Conservation (phyloP, 2,113 vertebrate genomes). For the Rhombomys opimus region DNA sequence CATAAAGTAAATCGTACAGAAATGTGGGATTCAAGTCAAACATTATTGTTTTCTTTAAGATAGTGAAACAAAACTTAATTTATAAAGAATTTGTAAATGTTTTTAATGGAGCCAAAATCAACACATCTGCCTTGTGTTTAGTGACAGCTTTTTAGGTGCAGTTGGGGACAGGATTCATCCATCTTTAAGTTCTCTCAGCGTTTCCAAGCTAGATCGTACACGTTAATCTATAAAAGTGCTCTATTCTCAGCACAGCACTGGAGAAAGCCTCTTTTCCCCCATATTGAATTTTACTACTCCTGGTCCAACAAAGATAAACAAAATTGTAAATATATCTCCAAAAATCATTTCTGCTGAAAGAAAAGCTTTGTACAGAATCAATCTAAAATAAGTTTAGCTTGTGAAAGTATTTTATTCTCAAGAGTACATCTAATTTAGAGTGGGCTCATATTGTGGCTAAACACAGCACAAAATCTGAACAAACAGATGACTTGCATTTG, state of each 20-base stretch:
- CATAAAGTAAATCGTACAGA: slow-evolving; percentile 49
- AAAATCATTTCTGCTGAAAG: slow-evolving; percentile 65
- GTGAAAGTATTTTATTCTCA: slow-evolving; percentile 53
- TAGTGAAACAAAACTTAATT: slow-evolving; percentile 64
- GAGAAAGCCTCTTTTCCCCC: neutral
- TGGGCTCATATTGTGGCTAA: neutral
- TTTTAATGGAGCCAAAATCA: slow-evolving; percentile 72
- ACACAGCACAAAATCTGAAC: neutral
- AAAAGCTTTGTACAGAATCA: neutral
- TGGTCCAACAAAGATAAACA: slow-evolving; percentile 44
- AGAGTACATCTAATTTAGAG: slow-evolving; percentile 9
- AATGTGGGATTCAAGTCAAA: slow-evolving; percentile 50
- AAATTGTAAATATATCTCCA: slow-evolving; percentile 17
- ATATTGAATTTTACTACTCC: slow-evolving; percentile 58
- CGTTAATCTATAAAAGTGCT: slow-evolving; percentile 53
- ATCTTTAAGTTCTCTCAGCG: slow-evolving; percentile 58
- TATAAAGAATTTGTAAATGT: slow-evolving; percentile 69
- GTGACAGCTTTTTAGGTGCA: slow-evolving; percentile 64
- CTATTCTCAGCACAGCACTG: slow-evolving; percentile 31
- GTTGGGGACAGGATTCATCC: slow-evolving; percentile 45
- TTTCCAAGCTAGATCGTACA: slow-evolving; percentile 41
- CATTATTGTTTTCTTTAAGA: slow-evolving; percentile 66
- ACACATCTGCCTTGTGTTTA: slow-evolving; percentile 77
- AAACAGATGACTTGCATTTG: slow-evolving; percentile 55
- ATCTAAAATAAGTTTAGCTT: slow-evolving; percentile 49